Conservation (phyloP, 2,113 vertebrate genomes). For the Empidonax traillii region DNA sequence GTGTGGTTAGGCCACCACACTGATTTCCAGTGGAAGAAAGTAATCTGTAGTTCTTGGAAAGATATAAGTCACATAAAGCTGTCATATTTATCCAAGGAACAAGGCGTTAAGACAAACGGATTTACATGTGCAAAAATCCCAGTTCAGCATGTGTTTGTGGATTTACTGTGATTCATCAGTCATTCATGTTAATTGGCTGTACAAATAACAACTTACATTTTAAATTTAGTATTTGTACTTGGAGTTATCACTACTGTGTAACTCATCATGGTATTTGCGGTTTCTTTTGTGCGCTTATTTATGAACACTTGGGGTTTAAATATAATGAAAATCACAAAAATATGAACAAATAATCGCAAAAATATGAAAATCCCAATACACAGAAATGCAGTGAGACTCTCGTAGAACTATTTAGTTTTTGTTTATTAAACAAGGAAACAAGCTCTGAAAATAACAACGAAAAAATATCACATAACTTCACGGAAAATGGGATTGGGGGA, state of each 20-base stretch:
- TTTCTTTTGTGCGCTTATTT: constrained; percentile 9
- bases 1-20: neutral
- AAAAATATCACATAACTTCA: constrained; percentile 1
- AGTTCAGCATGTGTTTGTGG: constrained; percentile 13
- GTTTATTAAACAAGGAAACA: neutral
- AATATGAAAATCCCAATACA: neutral
- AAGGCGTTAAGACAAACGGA: neutral
- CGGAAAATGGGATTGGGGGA: neutral
- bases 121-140: constrained; percentile 29
- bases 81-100: neutral
- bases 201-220: constrained; percentile 35
- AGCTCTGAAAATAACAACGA: neutral
- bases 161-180: constrained; percentile 39
- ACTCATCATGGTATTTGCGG: neutral
- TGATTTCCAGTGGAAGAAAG: neutral
- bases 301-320: constrained; percentile 8
- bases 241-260: constrained; percentile 32
- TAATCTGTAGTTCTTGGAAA: neutral
- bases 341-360: constrained; percentile 8
- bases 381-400: neutral
- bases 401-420: constrained; percentile 15
- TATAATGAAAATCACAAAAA: neutral
- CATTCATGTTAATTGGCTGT: constrained; percentile 7
- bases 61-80: neutral
- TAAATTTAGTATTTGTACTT: constrained; percentile 39